Conservation (phyloP, 2,888 invertebrate species). For the Papilio gigon region DNA sequence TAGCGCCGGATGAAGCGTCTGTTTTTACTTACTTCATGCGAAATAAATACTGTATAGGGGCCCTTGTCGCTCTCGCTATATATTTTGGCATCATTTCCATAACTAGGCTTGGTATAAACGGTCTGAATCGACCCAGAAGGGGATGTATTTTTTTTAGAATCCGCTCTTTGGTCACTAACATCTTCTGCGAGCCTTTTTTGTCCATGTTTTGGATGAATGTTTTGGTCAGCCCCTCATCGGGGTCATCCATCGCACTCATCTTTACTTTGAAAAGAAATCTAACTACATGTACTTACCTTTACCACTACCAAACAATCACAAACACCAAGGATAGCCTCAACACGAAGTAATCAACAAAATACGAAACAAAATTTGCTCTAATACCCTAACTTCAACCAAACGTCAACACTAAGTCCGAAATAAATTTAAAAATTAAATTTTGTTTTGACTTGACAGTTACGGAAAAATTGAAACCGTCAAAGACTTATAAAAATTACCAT, state of each 20-base stretch:
- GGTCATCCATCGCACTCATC: neutral
- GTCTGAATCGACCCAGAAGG: neutral
- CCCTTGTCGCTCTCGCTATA: neutral
- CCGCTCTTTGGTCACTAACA: neutral
- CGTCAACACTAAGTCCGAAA: no score
- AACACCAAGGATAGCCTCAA: no score
- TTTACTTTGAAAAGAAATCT: no score
- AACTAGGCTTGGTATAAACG: neutral
- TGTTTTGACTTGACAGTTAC: conserved; percentile 32
- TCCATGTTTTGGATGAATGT: neutral
- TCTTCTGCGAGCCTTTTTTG: neutral
- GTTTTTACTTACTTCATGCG: neutral
- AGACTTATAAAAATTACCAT: conserved; percentile 3
- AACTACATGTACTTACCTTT: no score
- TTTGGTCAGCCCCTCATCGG: neutral
- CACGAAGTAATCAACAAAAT: no score
- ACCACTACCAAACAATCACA: no score
- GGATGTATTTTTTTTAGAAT: neutral
- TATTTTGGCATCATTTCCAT: neutral
- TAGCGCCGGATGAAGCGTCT: neutral
- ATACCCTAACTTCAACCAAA: no score
- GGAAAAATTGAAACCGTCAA: conserved; percentile 1
- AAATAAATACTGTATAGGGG: neutral
- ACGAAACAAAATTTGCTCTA: no score
- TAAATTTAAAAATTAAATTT: conserved; percentile 18